Conservation (phyloP, 2,797 vertebrate species). For the Rhinoraja longicauda region DNA sequence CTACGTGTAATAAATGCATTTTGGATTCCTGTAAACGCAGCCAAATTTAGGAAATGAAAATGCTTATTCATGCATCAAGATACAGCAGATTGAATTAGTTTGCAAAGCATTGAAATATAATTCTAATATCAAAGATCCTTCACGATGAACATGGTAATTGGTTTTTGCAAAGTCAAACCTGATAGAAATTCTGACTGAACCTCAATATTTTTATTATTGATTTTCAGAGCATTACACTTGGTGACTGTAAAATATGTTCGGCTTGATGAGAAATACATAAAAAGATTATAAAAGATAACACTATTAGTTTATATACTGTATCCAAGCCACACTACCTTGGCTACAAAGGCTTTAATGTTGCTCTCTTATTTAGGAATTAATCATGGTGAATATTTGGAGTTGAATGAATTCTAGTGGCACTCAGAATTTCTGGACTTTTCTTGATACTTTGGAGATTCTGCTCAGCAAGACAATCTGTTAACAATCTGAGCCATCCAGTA, state of each 20-base stretch:
- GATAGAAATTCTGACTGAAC: constrained; percentile 53
- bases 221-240: constrained; percentile 19
- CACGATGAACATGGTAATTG: constrained; percentile 52
- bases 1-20: constrained; percentile 56
- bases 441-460: background rate
- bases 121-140: constrained; percentile 54
- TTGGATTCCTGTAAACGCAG: constrained; percentile 67
- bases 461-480: background rate
- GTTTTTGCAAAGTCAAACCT: constrained; percentile 51
- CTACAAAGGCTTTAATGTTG: background rate
- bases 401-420: background rate
- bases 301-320: background rate
- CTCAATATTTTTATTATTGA: constrained; percentile 25
- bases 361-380: background rate
- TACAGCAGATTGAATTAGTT: constrained; percentile 56
- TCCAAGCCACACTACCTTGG: background rate
- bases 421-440: background rate
- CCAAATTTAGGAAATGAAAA: constrained; percentile 69
- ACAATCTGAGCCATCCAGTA: background rate
- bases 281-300: background rate
- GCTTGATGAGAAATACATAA: background rate
- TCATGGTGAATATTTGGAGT: background rate
- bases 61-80: constrained; percentile 64
- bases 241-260: background rate
- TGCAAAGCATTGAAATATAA: constrained; percentile 50